phyloP scores from a whole-genome alignment of 2,113 vertebrate species.

The Puma concolor region DNA sequence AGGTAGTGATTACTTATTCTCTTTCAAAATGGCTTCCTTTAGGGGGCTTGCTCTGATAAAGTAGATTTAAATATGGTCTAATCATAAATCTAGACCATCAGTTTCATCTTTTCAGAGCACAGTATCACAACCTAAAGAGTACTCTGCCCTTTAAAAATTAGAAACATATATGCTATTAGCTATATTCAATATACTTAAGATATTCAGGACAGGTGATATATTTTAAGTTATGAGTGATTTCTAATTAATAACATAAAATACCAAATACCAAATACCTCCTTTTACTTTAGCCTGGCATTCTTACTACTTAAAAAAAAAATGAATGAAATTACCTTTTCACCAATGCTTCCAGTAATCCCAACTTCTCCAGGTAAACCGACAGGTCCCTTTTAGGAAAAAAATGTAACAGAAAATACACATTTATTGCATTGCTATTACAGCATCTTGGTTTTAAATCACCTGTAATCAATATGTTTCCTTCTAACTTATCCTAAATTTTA shows the following conservation, averaged over 20 bases:
- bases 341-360: conserved; percentile 90
- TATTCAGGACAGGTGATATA: not conserved
- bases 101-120: not conserved
- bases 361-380: conserved; percentile 91
- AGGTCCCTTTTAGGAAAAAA: conserved; percentile 87
- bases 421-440: not conserved
- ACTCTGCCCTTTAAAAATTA: not conserved
- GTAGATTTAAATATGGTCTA: conserved; percentile 36
- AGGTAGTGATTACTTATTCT: not conserved
- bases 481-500: not conserved
- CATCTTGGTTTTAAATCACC: not conserved
- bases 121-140: not conserved
- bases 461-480: not conserved
- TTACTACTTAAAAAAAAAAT: not conserved
- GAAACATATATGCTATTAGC: not conserved
- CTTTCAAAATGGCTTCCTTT: conserved; percentile 9
- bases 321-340: conserved; percentile 93
- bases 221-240: not conserved
- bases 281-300: not conserved
- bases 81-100: not conserved
- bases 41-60: not conserved
- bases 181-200: conserved; percentile 50
- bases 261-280: not conserved
- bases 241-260: conserved; percentile 17
- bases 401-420: conserved; percentile 4